Evolutionary conservation across 2,113 vertebrate genomes (phyloP).

Genomic region (Ochotona curzoniae): DNA sequence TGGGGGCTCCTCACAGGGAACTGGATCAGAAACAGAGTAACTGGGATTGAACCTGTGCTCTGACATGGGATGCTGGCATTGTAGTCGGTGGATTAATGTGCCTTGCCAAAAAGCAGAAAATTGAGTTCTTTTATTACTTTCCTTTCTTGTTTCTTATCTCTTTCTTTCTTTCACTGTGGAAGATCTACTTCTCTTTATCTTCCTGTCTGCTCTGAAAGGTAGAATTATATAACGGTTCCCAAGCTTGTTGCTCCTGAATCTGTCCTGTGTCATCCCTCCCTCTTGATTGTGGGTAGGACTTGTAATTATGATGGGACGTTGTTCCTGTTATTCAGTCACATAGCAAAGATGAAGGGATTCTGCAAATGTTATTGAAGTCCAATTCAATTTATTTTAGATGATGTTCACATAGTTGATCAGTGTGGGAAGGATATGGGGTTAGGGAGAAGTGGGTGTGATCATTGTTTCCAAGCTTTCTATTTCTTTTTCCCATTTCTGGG

Average conservation of each 20-base stretch:
- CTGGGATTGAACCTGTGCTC: too few relatives aligned
- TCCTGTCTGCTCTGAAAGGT: background rate
- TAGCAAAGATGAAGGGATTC: background rate
- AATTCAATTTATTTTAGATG: background rate
- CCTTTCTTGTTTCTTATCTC: conserved; percentile 8
- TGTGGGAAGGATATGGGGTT: too few relatives aligned
- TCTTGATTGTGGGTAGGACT: background rate
- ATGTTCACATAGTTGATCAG: too few relatives aligned
- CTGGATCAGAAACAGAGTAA: too few relatives aligned
- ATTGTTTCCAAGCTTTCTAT: too few relatives aligned
- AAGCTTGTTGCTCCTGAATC: background rate
- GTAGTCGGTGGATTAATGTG: too few relatives aligned
- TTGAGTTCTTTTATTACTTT: background rate
- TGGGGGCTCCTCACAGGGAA: too few relatives aligned
- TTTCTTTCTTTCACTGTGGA: background rate
- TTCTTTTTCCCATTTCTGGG: too few relatives aligned
- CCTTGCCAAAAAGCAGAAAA: too few relatives aligned
- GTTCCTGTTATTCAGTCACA: background rate
- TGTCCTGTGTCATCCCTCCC: background rate
- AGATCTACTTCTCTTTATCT: conserved; percentile 14
- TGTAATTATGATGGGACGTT: background rate
- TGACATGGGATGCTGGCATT: too few relatives aligned
- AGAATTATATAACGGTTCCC: background rate
- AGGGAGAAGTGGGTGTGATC: too few relatives aligned
- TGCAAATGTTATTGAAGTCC: background rate